Evolutionary conservation across 2,888 invertebrate genomes (phyloP), one percentile per base, ranked within the genome.

Genomic region (Parapristionchus giblindavisi): DNA sequence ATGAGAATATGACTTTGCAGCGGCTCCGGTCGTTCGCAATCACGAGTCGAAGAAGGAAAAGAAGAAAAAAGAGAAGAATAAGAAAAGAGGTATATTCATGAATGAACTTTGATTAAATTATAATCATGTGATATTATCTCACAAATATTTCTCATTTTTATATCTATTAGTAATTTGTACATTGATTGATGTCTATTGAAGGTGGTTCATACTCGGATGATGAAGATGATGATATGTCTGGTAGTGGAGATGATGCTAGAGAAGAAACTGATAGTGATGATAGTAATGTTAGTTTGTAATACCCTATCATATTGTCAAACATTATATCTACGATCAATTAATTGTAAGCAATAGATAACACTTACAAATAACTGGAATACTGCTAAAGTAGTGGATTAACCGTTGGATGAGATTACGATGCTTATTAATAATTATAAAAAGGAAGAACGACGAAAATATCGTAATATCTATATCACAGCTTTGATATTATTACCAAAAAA

Each of bases 201-300:
- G 63, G 63, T 27, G 63, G 43, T 21, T 65, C 63, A 0, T 8
- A 74, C 27, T 74, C 63, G 11, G 74, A 74, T 8, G 74, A 74
- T 14, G 71, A 54, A 1, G 75, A 75, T 14, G 66, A 75, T 27
- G 48, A 4, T 11, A 40, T 52, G 27, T 52, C 56, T 38, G 71
- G 58, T n/a, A 71, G 71, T 54, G 71, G 58, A 14, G 58, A 58
- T 29, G 71, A 71, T 27, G 71, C 51, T 21, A 29, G 3, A 32
- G n/a, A 43, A 48, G 56, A 51, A 48, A 65, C 63, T 40, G 63
- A 65, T 14, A 65, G 63, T 43, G 63, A 65, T 36, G 63, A 40
- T 0, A 65, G 63, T 65, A n/a, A n/a, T n/a, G n/a, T n/a, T n/a
- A n/a, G n/a, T n/a, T n/a, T n/a, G n/a, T n/a, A n/a, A n/a, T n/a